Evolutionary conservation across 2,888 invertebrate species (phyloP).

Genomic region (Epinotia nisella): DNA sequence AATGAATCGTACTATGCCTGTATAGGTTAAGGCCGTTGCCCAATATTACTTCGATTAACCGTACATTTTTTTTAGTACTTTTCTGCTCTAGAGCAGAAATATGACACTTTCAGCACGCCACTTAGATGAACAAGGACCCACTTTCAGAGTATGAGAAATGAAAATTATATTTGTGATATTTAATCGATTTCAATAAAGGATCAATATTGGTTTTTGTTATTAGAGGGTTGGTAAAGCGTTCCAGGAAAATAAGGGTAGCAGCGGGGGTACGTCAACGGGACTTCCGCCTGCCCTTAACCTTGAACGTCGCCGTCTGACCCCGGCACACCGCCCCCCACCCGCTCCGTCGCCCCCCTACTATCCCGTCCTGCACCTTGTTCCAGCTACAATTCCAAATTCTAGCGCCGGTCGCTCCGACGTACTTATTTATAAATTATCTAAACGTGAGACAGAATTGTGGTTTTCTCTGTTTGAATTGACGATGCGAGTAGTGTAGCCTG

Average conservation of each 20-base stretch:
- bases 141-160: too few species aligned
- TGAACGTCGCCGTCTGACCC: conserved; percentile 80
- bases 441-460: not conserved
- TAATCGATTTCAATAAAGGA: not conserved
- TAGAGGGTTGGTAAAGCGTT: conserved; percentile 3
- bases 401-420: not conserved
- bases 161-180: not conserved
- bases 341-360: conserved; percentile 55
- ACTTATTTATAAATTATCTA: not conserved
- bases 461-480: not conserved
- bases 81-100: too few species aligned
- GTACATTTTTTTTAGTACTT: too few species aligned
- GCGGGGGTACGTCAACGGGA: conserved; percentile 41
- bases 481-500: not conserved
- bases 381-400: conserved; percentile 26
- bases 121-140: too few species aligned
- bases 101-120: too few species aligned
- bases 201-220: conserved; percentile 12
- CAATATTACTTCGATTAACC: too few species aligned
- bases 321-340: conserved; percentile 52
- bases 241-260: conserved; percentile 20
- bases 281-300: conserved; percentile 77
- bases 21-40: too few species aligned
- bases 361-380: conserved; percentile 48
- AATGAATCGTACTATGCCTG: too few species aligned